Percentiles rank a stretch among this genome's conserved stretches.
phyloP scores from a whole-genome alignment of 2,113 vertebrate species.

The Solea senegalensis region DNA sequence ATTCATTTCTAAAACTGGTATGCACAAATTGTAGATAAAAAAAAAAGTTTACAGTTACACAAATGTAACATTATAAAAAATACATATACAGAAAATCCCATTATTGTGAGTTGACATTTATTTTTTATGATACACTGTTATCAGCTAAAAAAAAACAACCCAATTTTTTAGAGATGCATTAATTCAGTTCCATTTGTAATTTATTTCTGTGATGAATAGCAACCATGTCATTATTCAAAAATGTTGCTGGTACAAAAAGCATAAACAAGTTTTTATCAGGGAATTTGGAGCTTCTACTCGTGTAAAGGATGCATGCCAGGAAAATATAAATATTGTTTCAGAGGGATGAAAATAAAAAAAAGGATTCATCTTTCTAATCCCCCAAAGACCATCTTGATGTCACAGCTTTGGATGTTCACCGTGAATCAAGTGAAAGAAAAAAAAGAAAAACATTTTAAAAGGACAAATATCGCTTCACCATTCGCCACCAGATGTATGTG shows the following conservation, averaged over 20 bases:
- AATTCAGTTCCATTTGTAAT: slow-evolving; percentile 12
- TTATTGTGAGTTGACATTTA: slow-evolving; percentile 5
- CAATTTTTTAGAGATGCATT: slow-evolving; percentile 8
- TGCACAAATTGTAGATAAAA: not conserved
- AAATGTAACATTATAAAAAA: not conserved
- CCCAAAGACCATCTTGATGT: slow-evolving; percentile 81
- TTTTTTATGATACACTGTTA: slow-evolving; percentile 1
- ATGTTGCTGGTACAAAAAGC: slow-evolving; percentile 25
- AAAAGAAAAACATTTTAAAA: slow-evolving; percentile 70
- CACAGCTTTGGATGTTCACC: slow-evolving; percentile 71
- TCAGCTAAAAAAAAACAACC: slow-evolving; percentile 21
- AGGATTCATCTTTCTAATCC: slow-evolving; percentile 79
- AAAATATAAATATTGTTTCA: slow-evolving; percentile 80
- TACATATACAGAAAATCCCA: not conserved
- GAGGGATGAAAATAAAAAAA: slow-evolving; percentile 64
- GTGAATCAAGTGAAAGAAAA: slow-evolving; percentile 69
- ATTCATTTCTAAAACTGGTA: not conserved
- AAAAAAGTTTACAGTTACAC: not conserved
- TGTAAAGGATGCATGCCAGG: slow-evolving; percentile 53
- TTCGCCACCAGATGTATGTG: slow-evolving; percentile 91
- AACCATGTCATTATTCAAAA: slow-evolving; percentile 29
- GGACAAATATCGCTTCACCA: slow-evolving; percentile 88
- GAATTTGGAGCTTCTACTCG: slow-evolving; percentile 31
- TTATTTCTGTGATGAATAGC: slow-evolving; percentile 24
- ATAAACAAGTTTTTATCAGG: slow-evolving; percentile 56